Percentiles rank a stretch among this genome's conserved stretches.
Evolutionary conservation across 2,888 invertebrate species (phyloP).

Genomic region (Zaprionus obscuricornis): DNA sequence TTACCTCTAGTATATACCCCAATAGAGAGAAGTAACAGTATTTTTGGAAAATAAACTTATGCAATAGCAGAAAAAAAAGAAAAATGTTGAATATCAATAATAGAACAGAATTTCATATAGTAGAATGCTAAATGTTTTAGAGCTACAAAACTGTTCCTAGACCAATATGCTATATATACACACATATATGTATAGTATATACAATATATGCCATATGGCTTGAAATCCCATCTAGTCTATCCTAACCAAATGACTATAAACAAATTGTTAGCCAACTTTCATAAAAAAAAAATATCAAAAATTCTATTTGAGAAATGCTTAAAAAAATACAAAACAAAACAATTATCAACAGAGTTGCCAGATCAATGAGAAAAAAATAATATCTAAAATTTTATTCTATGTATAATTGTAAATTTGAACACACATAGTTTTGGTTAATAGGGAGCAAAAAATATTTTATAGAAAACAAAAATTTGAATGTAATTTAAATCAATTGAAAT

Average conservation of each 20-base stretch:
- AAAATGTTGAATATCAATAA: no score
- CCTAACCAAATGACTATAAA: constrained; percentile 40
- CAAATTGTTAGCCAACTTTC: no score
- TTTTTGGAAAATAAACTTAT: no score
- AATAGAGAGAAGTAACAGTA: no score
- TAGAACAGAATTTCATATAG: no score
- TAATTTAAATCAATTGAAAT: constrained; percentile 35
- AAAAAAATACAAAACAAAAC: no score
- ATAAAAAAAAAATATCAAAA: not conserved
- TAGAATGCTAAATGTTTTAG: no score
- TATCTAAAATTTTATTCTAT: constrained; percentile 25
- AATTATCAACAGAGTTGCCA: constrained; percentile 4
- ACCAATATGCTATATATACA: constrained; percentile 52
- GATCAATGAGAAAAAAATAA: constrained; percentile 1
- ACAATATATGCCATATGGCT: constrained; percentile 23
- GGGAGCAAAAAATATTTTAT: constrained; percentile 54
- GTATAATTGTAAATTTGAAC: not conserved
- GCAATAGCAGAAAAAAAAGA: no score
- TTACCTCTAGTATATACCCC: no score
- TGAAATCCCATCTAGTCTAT: constrained; percentile 34
- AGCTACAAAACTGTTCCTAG: no score
- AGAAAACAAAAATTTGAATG: constrained; percentile 21
- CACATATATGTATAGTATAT: no score
- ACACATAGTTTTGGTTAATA: constrained; percentile 47
- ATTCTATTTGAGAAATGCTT: constrained; percentile 1